Conservation (phyloP, 2,113 vertebrate genomes). For the Dasyornis broadbenti region DNA sequence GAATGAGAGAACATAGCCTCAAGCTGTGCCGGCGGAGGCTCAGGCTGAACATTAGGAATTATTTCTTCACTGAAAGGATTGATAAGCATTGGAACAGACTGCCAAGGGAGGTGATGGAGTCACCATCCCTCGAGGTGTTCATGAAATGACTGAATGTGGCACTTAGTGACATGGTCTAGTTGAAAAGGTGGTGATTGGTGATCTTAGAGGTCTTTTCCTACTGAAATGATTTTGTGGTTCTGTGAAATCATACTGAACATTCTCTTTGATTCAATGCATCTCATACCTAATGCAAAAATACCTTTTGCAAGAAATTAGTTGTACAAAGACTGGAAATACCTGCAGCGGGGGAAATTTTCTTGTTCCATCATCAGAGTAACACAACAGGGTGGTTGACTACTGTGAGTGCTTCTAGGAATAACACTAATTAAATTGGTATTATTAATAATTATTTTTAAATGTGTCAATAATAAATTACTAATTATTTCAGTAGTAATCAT, state of each 20-base stretch:
- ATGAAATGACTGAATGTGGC: rapidly evolving
- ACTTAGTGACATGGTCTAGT: not conserved
- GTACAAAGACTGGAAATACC: not conserved
- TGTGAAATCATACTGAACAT: not conserved
- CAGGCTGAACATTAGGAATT: no score
- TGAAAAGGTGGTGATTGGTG: not conserved
- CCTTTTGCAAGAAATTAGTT: not conserved
- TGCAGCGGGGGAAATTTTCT: not conserved
- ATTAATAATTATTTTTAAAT: not conserved
- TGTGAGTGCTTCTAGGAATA: not conserved
- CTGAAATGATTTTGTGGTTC: not conserved
- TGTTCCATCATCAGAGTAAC: not conserved
- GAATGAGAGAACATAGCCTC: not conserved
- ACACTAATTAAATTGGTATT: not conserved
- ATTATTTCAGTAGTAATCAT: not conserved
- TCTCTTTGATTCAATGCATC: not conserved
- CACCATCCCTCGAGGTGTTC: not conserved
- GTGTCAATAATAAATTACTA: not conserved
- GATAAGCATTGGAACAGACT: not conserved
- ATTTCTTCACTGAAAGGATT: not conserved
- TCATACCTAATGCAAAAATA: not conserved
- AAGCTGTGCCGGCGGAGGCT: not conserved
- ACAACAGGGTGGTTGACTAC: not conserved
- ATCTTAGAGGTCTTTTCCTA: not conserved
- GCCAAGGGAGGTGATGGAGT: not conserved